Base-by-base conservation (phyloP, 2,797 vertebrate species). In the Kryptopterus vitreolus region DNA sequence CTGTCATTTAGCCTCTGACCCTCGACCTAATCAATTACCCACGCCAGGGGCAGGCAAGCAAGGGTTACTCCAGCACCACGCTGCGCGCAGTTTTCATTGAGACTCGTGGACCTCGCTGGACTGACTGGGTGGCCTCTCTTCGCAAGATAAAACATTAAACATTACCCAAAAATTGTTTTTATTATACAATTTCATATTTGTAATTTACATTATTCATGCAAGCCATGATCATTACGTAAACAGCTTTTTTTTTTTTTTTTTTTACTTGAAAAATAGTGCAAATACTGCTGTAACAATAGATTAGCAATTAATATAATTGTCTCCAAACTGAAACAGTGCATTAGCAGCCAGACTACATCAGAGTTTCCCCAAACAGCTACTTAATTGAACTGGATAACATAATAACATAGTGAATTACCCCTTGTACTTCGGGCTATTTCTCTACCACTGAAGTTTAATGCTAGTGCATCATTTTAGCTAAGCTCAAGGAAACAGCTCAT, bases 21-120 rank as follows among this genome's bases (percentile, higher is more conserved):
- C 92, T 89, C 88, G 88, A 92, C 90, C 91, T 90, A 92, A 93
- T 94, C 93, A 94, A 93, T 94, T 94, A 92, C 90, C 10, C 81
- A 81, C 85, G 89, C 91, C 90, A 88, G 82, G 89, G 90, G 89
- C 90, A 91, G 91, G 91, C 88, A 88, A n/a, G 84, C 48, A 38
- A 38, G 87, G 88, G 65, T 86, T 87, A 89, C 88, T 89, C 85
- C 15, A 31, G 83, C 88, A 88, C 83, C 81, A 52, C 77, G 26
- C 53, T 87, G 85, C 87, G 90, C 88, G 85, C 69, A 79, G 62
- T 78, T 84, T 87, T 89, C 58, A 89, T 90, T 90, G 83, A 63
- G 72, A 84, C 88, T 87, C 81, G 82, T 68, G 81, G 81, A 82
- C 86, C 81, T 76, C 82, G 81, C 76, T 80, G 65, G 70, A 50